phyloP scores from a whole-genome alignment of 2,888 invertebrate species.

The Lithophane socia region DNA sequence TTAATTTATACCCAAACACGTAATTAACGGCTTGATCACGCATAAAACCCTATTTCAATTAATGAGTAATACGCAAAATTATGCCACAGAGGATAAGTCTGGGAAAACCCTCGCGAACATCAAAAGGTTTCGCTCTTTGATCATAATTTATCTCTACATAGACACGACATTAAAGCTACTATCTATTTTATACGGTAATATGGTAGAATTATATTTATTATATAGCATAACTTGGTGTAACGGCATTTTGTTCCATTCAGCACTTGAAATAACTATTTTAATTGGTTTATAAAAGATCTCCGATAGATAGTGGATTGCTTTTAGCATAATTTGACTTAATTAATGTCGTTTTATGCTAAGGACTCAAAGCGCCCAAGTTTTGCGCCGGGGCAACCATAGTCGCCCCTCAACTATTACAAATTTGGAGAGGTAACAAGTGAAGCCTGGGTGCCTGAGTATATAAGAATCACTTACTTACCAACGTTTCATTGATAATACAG shows the following conservation, averaged over 20 bases:
- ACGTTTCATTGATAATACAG: background rate
- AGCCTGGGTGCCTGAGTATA: background rate
- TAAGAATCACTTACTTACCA: slow-evolving; percentile 16
- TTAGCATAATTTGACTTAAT: slow-evolving; percentile 35
- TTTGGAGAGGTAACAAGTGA: too few species aligned
- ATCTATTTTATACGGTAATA: slow-evolving; percentile 14
- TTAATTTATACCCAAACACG: slow-evolving; percentile 1
- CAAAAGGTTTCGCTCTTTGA: slow-evolving; percentile 50
- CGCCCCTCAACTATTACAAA: too few species aligned
- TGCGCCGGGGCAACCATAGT: too few species aligned
- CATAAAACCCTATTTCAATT: slow-evolving; percentile 45
- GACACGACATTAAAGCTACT: background rate
- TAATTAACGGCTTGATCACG: slow-evolving; percentile 37
- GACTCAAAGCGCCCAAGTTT: too few species aligned
- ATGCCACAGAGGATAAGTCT: slow-evolving; percentile 24
- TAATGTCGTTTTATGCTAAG: slow-evolving; percentile 9
- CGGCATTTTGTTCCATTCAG: slow-evolving; percentile 15
- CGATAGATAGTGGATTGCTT: slow-evolving; percentile 25
- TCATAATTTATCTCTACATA: slow-evolving; percentile 41
- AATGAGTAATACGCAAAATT: slow-evolving; percentile 42
- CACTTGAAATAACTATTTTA: slow-evolving; percentile 34
- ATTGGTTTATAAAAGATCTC: slow-evolving; percentile 39
- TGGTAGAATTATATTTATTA: slow-evolving; percentile 16
- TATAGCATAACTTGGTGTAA: slow-evolving; percentile 19
- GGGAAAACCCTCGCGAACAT: slow-evolving; percentile 16